Base-by-base conservation (phyloP, 2,888 invertebrate species). In the Tubiluchus corallicola region DNA sequence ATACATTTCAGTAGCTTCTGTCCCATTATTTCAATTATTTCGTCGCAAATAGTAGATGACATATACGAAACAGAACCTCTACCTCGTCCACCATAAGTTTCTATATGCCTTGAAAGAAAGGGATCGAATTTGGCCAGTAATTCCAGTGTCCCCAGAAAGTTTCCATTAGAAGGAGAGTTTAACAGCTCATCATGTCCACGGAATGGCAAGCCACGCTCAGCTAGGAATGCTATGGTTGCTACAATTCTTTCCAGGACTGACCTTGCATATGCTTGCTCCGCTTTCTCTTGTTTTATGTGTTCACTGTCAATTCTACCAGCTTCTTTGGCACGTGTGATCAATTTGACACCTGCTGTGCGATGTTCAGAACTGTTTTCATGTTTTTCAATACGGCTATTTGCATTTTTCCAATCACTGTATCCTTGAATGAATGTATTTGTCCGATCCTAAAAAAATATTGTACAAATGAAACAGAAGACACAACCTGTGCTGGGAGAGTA, bases 11-110 rank as follows among this genome's bases (percentile, higher is more conserved):
- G 29, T 17, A 55, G 52, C 42, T 53, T 51, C 43, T 54, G 42
- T 48, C 49, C 53, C 53, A 59, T 57, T 47, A 57, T 38, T 9
- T 54, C 45, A 51, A 56, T 55, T 49, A 58, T 56, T 49, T 59
- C 55, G 43, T 57, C 52, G 50, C 56, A 55, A 17, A 54, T 58
- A 48, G 51, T 56, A 15, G 51, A 52, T 43, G 51, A 51, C 45
- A 53, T 48, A 50, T 53, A 55, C 43, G 61, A 49, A 47, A 53
- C 49, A 40, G 43, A 45, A 4, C 55, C 57, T 43, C 41, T 51
- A n/a, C 56, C 56, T 37, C 47, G 46, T 45, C 57, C 57, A 18
- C 54, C 57, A 48, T 53, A 51, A 40, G 50, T 50, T 43, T 45
- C 21, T 29, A 58, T 48, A 48, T 58, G 57, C 37, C 48, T 43